A percentile compares a stretch with the other conserved stretches of the same genome.
Evolutionary conservation across 37 sponge, comb jelly and placozoan genomes (phyloP).

Genomic region (Petrosia ficiformis): DNA sequence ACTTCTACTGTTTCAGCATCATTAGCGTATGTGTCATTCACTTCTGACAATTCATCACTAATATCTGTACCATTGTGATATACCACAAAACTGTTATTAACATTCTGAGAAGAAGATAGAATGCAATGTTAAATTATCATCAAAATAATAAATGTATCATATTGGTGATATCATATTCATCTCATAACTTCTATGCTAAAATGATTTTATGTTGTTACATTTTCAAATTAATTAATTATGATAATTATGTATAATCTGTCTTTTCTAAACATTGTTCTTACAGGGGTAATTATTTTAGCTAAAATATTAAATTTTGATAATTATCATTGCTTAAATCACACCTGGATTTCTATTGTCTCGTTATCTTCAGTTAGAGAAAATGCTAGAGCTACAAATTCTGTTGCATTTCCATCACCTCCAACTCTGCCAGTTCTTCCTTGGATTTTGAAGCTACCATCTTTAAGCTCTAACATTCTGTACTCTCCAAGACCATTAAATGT

Average conservation of each 20-base stretch:
- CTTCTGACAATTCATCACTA: conserved; percentile 13
- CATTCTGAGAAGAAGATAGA: no score
- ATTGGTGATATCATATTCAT: no score
- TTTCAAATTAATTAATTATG: no score
- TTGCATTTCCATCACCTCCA: conserved; percentile 20
- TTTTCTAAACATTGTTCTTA: no score
- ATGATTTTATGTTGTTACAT: no score
- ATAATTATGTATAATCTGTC: no score
- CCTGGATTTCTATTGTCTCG: background rate
- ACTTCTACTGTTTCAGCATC: background rate
- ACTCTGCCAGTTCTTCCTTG: conserved; percentile 46
- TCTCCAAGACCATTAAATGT: conserved; percentile 84
- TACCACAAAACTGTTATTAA: conserved; percentile 1
- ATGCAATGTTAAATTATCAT: no score
- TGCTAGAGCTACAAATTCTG: conserved; percentile 52
- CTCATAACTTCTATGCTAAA: no score
- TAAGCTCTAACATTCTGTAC: conserved; percentile 24
- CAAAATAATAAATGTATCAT: no score
- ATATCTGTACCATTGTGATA: conserved; percentile 24
- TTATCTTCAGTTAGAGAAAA: no score
- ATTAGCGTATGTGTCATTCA: conserved; percentile 4
- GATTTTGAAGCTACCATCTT: conserved; percentile 5
- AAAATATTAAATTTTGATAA: background rate
- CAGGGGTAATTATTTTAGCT: no score
- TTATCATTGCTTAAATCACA: background rate